phyloP scores from a whole-genome alignment of 2,888 invertebrate species.

The Hetaerina titia region DNA sequence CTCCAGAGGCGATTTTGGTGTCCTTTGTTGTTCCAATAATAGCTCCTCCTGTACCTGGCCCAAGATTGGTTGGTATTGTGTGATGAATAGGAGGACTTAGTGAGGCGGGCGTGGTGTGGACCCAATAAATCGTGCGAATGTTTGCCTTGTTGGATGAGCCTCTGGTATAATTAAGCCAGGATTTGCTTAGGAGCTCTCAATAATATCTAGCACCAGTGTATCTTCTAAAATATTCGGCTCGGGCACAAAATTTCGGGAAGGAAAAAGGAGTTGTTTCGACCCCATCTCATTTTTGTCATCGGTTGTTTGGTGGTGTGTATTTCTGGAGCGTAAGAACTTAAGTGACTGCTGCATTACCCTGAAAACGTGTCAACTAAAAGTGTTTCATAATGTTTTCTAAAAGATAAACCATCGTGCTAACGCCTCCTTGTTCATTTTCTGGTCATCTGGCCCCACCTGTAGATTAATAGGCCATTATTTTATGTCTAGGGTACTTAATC shows the following conservation, averaged over 20 bases:
- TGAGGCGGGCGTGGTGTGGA: neutral
- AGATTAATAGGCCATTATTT: too few relatives aligned
- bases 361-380: too few relatives aligned
- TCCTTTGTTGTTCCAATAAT: constrained; percentile 3
- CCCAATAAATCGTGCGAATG: neutral
- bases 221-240: neutral
- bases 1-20: neutral
- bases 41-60: neutral
- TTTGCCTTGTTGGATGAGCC: neutral
- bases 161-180: neutral
- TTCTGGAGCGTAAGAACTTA: neutral
- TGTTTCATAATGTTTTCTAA: too few relatives aligned
- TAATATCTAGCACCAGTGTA: neutral
- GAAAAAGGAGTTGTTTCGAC: neutral
- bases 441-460: too few relatives aligned
- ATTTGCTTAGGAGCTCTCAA: neutral
- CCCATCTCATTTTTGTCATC: neutral
- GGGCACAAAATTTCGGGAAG: neutral
- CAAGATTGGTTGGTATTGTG: constrained; percentile 17
- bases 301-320: neutral
- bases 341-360: too few relatives aligned
- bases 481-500: too few relatives aligned
- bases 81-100: neutral
- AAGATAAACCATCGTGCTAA: too few relatives aligned
- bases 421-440: too few relatives aligned